Evolutionary conservation across 2,888 invertebrate genomes (phyloP), one percentile per base, ranked within the genome.

Genomic region (Trachelus iudaicus): DNA sequence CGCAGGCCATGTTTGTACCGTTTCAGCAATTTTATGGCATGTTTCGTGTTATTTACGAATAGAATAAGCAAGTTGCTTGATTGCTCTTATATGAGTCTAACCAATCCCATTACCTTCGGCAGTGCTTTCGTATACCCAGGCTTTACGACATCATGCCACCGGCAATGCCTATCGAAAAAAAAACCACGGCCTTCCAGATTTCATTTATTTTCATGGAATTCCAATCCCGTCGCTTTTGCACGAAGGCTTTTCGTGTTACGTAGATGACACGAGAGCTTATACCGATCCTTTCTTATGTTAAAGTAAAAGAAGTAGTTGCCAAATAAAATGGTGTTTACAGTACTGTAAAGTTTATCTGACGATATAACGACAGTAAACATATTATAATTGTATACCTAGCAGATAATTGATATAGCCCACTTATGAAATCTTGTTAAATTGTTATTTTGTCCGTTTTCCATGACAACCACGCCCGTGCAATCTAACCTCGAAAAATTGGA

Each of bases 1-100:
- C 73, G 34, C 69, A 23, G 31, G 74, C 75, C 76, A 79, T 76
- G 78, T 81, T 80, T 78, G 69, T 77, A 76, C 79, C 77, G 79
- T 86, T 88, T 85, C 84, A 81, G 79, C 85, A 81, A 84, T 85
- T 87, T 87, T 85, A 86, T 83, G 84, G 83, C 85, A 81, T 76
- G 82, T 83, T 85, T 83, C 77, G 75, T 77, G 81, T 81, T 82
- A 82, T 83, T 83, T 86, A 79, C 79, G 82, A 82, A 83, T 77
- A 82, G 79, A 79, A 76, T 80, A 31, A 75, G 75, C 73, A 35
- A 34, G 69, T 34, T 33, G 33, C 79, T 77, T 80, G 81, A 83
- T 84, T 83, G 79, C 81, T 75, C 69, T 73, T 78, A 76, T 79
- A 30, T 4, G 34, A 68, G 13, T 73, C 75, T 75, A 69, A 76